Conservation (phyloP, 2,888 invertebrate genomes). For the Drosophila anomalata region DNA sequence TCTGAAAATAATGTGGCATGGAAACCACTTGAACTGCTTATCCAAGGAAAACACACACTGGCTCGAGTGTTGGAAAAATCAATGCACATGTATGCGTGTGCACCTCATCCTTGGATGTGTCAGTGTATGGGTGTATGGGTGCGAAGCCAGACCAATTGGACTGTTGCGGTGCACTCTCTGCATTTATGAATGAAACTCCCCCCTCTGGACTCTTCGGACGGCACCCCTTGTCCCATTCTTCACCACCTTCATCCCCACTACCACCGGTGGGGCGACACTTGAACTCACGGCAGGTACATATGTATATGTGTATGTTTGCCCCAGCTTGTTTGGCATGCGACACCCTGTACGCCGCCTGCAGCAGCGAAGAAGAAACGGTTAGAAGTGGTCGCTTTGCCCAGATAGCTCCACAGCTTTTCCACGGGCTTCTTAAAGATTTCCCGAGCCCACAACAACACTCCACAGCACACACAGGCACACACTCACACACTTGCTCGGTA, state of each 20-base stretch:
- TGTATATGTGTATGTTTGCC: conserved; percentile 30
- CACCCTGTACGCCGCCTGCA: conserved; percentile 61
- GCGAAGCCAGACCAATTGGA: conserved; percentile 53
- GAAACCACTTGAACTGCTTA: conserved; percentile 62
- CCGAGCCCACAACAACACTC: conserved; percentile 60
- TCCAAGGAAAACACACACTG: conserved; percentile 22
- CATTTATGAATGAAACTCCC: conserved; percentile 70
- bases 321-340: conserved; percentile 33
- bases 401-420: conserved; percentile 21
- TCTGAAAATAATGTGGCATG: conserved; percentile 39
- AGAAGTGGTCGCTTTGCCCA: conserved; percentile 19
- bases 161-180: conserved; percentile 38
- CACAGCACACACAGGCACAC: conserved; percentile 46
- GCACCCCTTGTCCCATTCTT: background rate
- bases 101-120: conserved; percentile 43
- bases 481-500: conserved; percentile 31
- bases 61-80: conserved; percentile 67
- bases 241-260: background rate
- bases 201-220: conserved; percentile 2
- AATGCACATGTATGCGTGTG: conserved; percentile 68
- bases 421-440: conserved; percentile 38
- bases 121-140: conserved; percentile 21
- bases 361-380: conserved; percentile 7
- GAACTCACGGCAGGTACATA: conserved; percentile 67
- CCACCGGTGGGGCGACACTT: conserved; percentile 16